Base-by-base conservation (phyloP, 2,888 invertebrate species). In the Lapara coniferarum region DNA sequence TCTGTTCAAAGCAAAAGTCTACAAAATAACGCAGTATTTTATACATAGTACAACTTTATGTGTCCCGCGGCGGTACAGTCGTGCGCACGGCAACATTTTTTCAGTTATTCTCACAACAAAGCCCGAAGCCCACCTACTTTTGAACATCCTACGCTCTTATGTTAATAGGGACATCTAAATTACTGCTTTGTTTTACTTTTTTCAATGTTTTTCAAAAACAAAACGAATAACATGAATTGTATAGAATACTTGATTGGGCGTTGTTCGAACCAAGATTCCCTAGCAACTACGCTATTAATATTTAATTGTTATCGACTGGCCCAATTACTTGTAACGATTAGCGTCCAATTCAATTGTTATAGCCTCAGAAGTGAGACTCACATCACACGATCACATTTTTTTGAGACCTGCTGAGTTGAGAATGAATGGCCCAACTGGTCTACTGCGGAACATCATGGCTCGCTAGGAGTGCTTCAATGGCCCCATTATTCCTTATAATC, bases 161-260 rank as follows among this genome's bases (percentile, higher is more conserved):
- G 63, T 63, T 63, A 59, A 59, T 59, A 12, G 44, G 49, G 63
- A 19, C 49, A 49, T 63, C 19, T 63, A 49, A 63, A 49, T 63
- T 63, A 63, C 49, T 63, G 63, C 13, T 63, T 49, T 19, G 49
- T 19, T 63, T 63, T 49, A 19, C 19, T 63, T 63, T 30, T 46
- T 63, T 63, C 5, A 37, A 37, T 13, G 63, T 63, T 46, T 46
- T 8, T 37, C 13, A 14, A 14, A 37, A 37, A 30, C 14, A n/a
- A 37, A 58, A 37, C 7, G 5, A 37, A 37, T 2, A 37, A 37
- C 8, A 8, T 37, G 6, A 37, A 6, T 37, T 37, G 6, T 37
- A 37, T 37, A 37, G 4, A 37, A 2, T 25, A 25, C 46, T 12
- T 46, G 13, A 51, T 51, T 51, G 51, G 12, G 51, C 0, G 10